These are phyloP conservation scores for Caerostris darwini DNA, from an alignment of 1,140 invertebrate genomes.

Conservation along the genomic window DNA sequence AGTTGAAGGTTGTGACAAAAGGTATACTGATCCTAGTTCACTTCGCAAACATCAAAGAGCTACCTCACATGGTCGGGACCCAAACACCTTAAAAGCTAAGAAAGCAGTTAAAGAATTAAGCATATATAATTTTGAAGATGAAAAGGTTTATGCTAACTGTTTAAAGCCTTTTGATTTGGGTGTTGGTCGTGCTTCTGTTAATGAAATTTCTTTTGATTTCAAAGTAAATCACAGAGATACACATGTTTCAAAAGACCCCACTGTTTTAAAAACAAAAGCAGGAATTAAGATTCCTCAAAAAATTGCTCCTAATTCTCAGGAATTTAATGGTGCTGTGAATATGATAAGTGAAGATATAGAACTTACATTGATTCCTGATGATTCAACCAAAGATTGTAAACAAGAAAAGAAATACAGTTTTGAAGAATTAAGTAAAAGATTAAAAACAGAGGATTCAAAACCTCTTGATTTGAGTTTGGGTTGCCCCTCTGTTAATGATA, in stretches of 20 bases:
- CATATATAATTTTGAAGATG: constrained; percentile 49
- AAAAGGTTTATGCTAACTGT: background rate
- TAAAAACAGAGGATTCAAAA: constrained; percentile 55
- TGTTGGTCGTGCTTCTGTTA: background rate
- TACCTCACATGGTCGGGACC: constrained; percentile 72
- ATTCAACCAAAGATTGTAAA: constrained; percentile 66
- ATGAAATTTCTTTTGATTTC: constrained; percentile 50
- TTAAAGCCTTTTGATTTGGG: background rate
- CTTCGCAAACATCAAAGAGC: constrained; percentile 89
- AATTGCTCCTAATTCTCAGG: constrained; percentile 66
- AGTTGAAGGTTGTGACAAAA: constrained; percentile 92
- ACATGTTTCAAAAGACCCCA: constrained; percentile 39
- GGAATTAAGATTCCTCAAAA: constrained; percentile 40
- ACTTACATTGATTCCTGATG: constrained; percentile 31
- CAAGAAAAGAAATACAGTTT: background rate
- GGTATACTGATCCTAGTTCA: constrained; percentile 96
- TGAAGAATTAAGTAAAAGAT: background rate
- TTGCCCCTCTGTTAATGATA: constrained; percentile 57
- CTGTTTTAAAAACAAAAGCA: constrained; percentile 34
- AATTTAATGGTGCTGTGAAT: constrained; percentile 49
- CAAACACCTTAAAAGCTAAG: constrained; percentile 68
- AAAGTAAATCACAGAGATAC: constrained; percentile 1
- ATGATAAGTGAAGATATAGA: constrained; percentile 10
- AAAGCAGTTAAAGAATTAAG: constrained; percentile 6
- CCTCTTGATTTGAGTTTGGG: constrained; percentile 74